Evolutionary conservation across 2,888 invertebrate species (phyloP), one percentile per base, ranked within the genome.

Genomic region (Gandaritis pyraliata): DNA sequence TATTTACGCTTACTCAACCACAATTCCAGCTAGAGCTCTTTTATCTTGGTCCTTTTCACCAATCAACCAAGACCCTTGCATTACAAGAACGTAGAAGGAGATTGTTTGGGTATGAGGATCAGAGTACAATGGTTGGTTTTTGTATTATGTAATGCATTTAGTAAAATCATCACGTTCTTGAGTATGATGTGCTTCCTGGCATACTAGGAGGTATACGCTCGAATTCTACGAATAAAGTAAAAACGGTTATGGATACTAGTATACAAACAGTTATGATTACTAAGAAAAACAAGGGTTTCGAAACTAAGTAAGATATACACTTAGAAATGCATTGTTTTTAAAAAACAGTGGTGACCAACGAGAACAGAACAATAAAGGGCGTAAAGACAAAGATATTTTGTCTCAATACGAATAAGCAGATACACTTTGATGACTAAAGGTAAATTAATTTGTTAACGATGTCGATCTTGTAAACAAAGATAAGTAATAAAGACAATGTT

Each of bases 101-200:
- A n/a, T 1, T 62, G 54, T 58, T 52, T 46, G 46, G 1, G 10
- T 8, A 5, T n/a, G 49, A 6, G 29, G 62, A 5, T 66, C 63
- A 57, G 4, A 50, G 65, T 61, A 61, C 48, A 33, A 29, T 70
- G 48, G 71, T 30, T 8, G 0, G 8, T 57, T 51, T 45, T 66
- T 56, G 60, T 56, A 67, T 76, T 71, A 76, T 74, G 65, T 70
- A 76, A 74, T 61, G 48, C 23, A 56, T 64, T 77, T 71, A 58
- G 69, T 70, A 74, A 66, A 66, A 70, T 38, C 66, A 67, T 78
- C 77, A 78, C 77, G 77, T 71, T 65, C 45, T 12, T 43, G 58
- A 50, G 64, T 65, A 61, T 57, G 39, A 60, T 58, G 68, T 64
- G 66, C 73, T 77, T 78, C 76, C 77, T 76, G 74, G 51, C 70